Evolutionary conservation across 2,888 invertebrate genomes (phyloP).

Genomic region (Drosophila acutilabella): DNA sequence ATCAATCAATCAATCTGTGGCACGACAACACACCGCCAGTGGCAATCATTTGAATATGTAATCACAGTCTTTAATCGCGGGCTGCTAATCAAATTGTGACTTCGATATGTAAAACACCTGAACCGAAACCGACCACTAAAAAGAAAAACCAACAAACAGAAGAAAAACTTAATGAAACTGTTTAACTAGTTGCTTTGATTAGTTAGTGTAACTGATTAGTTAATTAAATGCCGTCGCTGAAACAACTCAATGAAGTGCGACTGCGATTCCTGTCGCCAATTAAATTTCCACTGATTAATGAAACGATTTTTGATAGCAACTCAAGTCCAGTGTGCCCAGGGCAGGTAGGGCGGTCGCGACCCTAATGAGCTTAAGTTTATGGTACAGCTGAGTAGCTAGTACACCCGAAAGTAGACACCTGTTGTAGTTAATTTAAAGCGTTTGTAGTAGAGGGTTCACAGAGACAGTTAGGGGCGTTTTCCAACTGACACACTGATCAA

Average conservation of each 20-base stretch:
- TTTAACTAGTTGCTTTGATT: conserved; percentile 10
- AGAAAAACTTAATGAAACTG: conserved; percentile 13
- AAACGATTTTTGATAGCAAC: background rate
- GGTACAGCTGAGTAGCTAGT: too few relatives aligned
- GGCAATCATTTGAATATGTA: conserved; percentile 74
- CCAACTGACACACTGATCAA: too few relatives aligned
- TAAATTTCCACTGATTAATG: conserved; percentile 48
- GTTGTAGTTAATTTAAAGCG: too few relatives aligned
- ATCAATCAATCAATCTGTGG: conserved; percentile 55
- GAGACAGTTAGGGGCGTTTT: too few relatives aligned
- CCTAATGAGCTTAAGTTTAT: too few relatives aligned
- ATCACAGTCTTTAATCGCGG: conserved; percentile 67
- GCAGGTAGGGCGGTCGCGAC: too few relatives aligned
- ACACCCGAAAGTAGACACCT: too few relatives aligned
- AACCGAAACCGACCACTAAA: conserved; percentile 1
- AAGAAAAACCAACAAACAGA: too few relatives aligned
- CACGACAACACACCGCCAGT: conserved; percentile 53
- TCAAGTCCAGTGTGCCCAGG: too few relatives aligned
- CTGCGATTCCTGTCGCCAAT: conserved; percentile 50
- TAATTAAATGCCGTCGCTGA: conserved; percentile 57
- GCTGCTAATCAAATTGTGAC: conserved; percentile 70
- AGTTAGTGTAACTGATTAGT: conserved; percentile 45
- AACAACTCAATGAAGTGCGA: conserved; percentile 52
- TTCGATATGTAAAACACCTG: conserved; percentile 51
- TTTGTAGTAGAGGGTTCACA: too few relatives aligned